Evolutionary conservation across 2,888 invertebrate species (phyloP), one percentile per base, ranked within the genome.

Genomic region (Altica lythri): DNA sequence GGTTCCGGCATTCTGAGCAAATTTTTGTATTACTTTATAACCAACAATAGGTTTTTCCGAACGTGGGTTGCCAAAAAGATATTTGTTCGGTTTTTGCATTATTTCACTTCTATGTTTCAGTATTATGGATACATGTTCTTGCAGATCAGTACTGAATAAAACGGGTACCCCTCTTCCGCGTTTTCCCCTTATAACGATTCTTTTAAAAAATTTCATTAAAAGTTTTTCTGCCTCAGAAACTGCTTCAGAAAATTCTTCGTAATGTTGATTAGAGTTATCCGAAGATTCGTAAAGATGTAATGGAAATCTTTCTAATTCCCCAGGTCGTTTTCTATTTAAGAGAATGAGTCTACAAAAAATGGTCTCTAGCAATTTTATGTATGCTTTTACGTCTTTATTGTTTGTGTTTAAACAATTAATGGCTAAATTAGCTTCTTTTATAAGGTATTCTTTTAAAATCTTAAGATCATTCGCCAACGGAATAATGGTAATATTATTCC

Each of bases 261-360:
- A 57, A 6, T 8, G 29, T 38, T 29, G 43, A 18, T 1, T 52
- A 16, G 25, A 16, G 9, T 10, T 40, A 18, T 18, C 19, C 8
- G 42, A 37, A 13, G 5, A 14, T 19, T 43, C 35, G 8, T 49
- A 30, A 2, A 16, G 29, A 6, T 49, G 5, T 1, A 56, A 16
- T 3, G 18, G 13, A 2, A 57, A 16, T 58, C 62, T 53, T 34
- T 67, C 59, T 8, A 65, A 46, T 50, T 66, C 63, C 10, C 65
- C 66, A 5, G 62, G 59, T 32, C 67, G 17, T 42, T 52, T 54
- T 18, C 19, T 56, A 42, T 68, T 68, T 13, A 66, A 58, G 59
- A 40, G 17, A n/a, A 40, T n/a, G 5, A 49, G 5, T 27, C 48
- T 17, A 12, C 48, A 49, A 12, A 37, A 40, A 12, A 49, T n/a